phyloP scores from a whole-genome alignment of 2,113 vertebrate species.

The Theropithecus gelada region DNA sequence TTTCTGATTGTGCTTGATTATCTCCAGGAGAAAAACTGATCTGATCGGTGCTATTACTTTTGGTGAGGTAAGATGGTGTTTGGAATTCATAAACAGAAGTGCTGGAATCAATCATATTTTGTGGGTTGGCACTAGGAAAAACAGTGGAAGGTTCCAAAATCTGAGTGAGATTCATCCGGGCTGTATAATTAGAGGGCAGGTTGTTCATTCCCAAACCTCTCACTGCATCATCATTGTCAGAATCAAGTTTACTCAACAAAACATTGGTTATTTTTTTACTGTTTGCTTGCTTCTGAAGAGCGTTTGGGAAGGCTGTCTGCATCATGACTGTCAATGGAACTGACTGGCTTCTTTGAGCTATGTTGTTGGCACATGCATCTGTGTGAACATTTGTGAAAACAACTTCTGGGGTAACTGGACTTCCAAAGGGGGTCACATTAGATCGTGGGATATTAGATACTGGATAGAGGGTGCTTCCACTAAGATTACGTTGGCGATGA shows the following conservation, averaged over 20 bases:
- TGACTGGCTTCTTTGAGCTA: conserved; percentile 97
- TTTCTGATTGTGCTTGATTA: conserved; percentile 92
- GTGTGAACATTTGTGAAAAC: conserved; percentile 90
- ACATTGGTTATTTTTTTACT: conserved; percentile 93
- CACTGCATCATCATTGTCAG: conserved; percentile 90
- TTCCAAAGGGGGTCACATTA: conserved; percentile 92
- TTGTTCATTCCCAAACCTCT: conserved; percentile 95
- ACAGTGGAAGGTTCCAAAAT: conserved; percentile 92
- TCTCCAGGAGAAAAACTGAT: conserved; percentile 90
- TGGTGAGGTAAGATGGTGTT: conserved; percentile 94
- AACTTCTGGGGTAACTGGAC: conserved; percentile 91
- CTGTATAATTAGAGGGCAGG: conserved; percentile 95
- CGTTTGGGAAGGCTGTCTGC: conserved; percentile 92
- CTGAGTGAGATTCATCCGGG: conserved; percentile 99
- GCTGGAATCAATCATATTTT: conserved; percentile 90
- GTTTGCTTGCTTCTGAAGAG: conserved; percentile 89
- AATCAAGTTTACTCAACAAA: conserved; percentile 95
- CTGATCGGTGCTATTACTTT: conserved; percentile 90
- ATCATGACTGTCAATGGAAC: conserved; percentile 99
- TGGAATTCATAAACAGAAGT: conserved; percentile 92
- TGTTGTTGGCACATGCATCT: conserved; percentile 89
- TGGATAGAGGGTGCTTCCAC: conserved; percentile 89
- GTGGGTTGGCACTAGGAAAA: conserved; percentile 90
- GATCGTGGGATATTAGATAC: conserved; percentile 88
- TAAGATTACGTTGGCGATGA: conserved; percentile 93